Conservation (phyloP, 2,888 invertebrate genomes). For the Odontocolon sp. region DNA sequence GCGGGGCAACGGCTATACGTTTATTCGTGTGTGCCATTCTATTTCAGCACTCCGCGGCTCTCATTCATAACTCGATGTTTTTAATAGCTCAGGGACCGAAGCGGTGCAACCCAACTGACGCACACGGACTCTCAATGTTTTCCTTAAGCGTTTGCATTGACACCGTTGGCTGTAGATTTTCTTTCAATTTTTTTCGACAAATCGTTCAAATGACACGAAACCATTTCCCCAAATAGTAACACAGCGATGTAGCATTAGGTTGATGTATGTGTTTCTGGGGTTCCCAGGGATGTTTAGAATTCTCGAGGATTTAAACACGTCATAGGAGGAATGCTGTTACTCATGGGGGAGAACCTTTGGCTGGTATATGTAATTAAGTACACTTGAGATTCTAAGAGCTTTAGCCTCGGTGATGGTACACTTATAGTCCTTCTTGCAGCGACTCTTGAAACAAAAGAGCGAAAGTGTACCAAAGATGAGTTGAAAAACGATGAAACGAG, state of each 20-base stretch:
- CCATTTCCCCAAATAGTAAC: background rate
- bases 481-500: slow-evolving; percentile 16
- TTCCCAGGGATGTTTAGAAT: slow-evolving; percentile 19
- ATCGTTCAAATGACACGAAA: background rate
- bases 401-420: slow-evolving; percentile 1
- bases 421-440: background rate
- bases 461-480: slow-evolving; percentile 14
- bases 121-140: too few species aligned
- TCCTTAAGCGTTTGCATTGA: too few species aligned
- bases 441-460: slow-evolving; percentile 22
- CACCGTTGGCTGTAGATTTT: too few species aligned
- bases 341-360: slow-evolving; percentile 18
- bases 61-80: slow-evolving; percentile 80
- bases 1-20: slow-evolving; percentile 73
- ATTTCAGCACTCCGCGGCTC: slow-evolving; percentile 77
- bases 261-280: background rate
- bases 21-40: slow-evolving; percentile 75
- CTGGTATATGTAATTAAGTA: slow-evolving; percentile 3
- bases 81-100: slow-evolving; percentile 73
- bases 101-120: too few species aligned
- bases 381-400: slow-evolving; percentile 8
- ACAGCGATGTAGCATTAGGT: background rate
- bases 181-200: too few species aligned
- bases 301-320: slow-evolving; percentile 31
- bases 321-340: slow-evolving; percentile 26